Conservation (phyloP, 2,888 invertebrate species). For the Ornithoptera priamus region DNA sequence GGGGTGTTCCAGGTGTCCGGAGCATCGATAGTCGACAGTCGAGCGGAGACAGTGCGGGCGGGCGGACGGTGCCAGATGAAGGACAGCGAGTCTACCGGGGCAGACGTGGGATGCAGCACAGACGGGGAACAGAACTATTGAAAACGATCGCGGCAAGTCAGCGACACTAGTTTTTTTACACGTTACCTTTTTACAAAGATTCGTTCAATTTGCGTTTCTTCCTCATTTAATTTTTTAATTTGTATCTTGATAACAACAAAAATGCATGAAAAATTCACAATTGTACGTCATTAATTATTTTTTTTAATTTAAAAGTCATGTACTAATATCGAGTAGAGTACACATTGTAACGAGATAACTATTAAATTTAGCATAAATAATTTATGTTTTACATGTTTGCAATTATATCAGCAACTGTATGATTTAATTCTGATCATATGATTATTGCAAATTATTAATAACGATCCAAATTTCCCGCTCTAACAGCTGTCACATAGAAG, state of each 20-base stretch:
- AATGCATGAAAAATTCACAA: too few relatives aligned
- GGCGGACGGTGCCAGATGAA: constrained; percentile 52
- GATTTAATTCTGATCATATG: background rate
- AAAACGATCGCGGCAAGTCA: constrained; percentile 52
- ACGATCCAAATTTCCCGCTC: background rate
- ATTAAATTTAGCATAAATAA: too few relatives aligned
- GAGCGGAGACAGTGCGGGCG: constrained; percentile 43
- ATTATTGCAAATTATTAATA: background rate
- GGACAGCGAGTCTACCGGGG: constrained; percentile 45
- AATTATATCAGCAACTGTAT: background rate
- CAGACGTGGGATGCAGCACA: constrained; percentile 62
- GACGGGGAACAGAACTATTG: constrained; percentile 61
- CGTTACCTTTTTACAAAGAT: background rate
- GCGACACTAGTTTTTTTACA: constrained; percentile 51
- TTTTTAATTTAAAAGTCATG: too few relatives aligned
- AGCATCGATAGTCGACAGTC: constrained; percentile 37
- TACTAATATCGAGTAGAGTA: too few relatives aligned
- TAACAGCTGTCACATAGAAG: constrained; percentile 27
- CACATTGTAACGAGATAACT: too few relatives aligned
- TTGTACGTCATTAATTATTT: too few relatives aligned
- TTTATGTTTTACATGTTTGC: too few relatives aligned
- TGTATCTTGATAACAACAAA: background rate
- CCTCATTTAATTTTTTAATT: background rate
- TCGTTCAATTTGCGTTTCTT: background rate
- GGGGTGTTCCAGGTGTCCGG: constrained; percentile 36